phyloP scores from a whole-genome alignment of 30 jellyfish, hydroid and myxozoan genomes.

The Mastigias papua region DNA sequence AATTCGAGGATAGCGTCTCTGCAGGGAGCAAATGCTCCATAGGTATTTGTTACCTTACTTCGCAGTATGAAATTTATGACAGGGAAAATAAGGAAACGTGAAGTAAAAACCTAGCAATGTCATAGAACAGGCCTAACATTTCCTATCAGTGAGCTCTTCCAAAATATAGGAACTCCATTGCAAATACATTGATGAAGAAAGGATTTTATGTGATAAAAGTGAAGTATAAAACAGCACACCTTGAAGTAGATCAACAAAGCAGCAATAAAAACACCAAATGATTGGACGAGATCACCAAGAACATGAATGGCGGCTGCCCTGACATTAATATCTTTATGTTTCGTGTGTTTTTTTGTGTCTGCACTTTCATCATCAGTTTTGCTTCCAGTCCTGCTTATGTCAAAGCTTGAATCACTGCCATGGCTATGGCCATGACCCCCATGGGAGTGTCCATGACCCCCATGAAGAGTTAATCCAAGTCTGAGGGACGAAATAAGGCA shows the following conservation, averaged over 20 bases:
- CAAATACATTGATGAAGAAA: too few species aligned
- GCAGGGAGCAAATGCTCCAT: too few species aligned
- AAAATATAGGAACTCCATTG: too few species aligned
- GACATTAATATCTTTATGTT: constrained; percentile 86
- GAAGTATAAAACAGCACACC: constrained; percentile 37
- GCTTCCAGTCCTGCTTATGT: constrained; percentile 39
- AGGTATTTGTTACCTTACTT: too few species aligned
- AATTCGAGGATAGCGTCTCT: too few species aligned
- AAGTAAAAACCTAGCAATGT: too few species aligned
- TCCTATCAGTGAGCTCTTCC: too few species aligned
- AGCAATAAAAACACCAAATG: constrained; percentile 94
- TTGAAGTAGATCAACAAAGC: constrained; percentile 87
- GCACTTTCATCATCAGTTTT: constrained; percentile 1
- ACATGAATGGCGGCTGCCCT: constrained; percentile 98
- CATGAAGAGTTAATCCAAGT: constrained; percentile 83
- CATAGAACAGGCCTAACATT: too few species aligned
- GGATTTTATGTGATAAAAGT: too few species aligned
- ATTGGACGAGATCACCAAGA: constrained; percentile 93
- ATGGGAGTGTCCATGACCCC: constrained; percentile 93
- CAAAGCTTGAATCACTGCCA: constrained; percentile 40
- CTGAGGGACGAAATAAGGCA: constrained; percentile 25
- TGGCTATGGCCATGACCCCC: constrained; percentile 82
- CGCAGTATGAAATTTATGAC: too few species aligned
- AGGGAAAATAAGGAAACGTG: too few species aligned
- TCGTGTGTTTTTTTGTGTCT: constrained; percentile 66